Base-by-base conservation (phyloP, 2,888 invertebrate genomes). In the Machimus atricapillus region DNA sequence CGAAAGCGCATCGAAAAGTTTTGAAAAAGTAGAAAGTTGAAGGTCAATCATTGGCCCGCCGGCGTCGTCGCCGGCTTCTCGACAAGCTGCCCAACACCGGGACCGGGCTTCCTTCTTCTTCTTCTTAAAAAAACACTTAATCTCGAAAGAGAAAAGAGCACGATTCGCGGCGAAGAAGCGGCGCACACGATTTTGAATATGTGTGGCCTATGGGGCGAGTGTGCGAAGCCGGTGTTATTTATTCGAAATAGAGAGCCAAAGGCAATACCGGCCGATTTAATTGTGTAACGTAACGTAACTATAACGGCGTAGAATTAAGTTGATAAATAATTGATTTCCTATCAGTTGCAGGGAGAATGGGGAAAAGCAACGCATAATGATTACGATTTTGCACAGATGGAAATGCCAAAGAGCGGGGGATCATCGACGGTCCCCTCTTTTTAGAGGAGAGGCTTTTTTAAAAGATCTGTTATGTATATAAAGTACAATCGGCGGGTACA, bases 31-130 rank as follows among this genome's bases (percentile, higher is more conserved):
- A 83, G 58, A 37, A 83, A 83, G 82, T 83, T 83, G 82, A 83
- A 83, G 82, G 82, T 83, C 82, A 83, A 66, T n/a, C 82, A 37
- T 83, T 83, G 82, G 58, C 58, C 82, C 46, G 37, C 34, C n/a
- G 43, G 46, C 58, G 58, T 58, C 58, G 58, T 58, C 58, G 66
- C 66, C 66, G 66, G 66, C 66, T 66, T 66, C 27, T 23, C 27
- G 12, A 4, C 66, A 12, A 66, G 43, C 16, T 23, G 19, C 58
- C 19, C 40, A 40, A 40, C 40, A 40, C 40, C 40, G 40, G 9
- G 40, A 40, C 40, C 40, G 40, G 37, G 40, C 12, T 40, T 12
- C 40, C 40, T 40, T 40, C 12, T 40, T 19, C 56, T 9, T 19
- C 23, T 52, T 52, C n/a, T 52, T 52, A n/a, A n/a, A n/a, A n/a